Percentiles rank a stretch among this genome's conserved stretches.
Conservation (phyloP, 2,888 invertebrate genomes). For the Spialia ferax region DNA sequence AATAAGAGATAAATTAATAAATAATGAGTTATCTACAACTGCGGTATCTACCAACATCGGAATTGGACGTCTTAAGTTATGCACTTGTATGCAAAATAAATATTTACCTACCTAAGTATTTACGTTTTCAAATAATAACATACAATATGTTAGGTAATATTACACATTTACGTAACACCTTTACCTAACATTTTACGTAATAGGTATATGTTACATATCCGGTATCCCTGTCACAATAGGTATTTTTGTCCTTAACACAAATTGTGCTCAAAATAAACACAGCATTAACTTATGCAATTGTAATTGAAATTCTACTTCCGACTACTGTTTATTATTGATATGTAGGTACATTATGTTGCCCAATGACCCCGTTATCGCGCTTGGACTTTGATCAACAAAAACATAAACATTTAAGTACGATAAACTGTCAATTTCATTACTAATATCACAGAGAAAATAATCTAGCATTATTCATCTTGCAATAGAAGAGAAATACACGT, state of each 20-base stretch:
- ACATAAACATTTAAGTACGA: slow-evolving; percentile 44
- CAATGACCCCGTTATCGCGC: slow-evolving; percentile 54
- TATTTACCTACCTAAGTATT: too few relatives aligned
- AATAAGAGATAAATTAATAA: too few relatives aligned
- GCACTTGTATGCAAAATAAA: too few relatives aligned
- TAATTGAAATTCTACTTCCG: slow-evolving; percentile 48
- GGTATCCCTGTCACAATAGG: slow-evolving; percentile 12
- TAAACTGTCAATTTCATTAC: slow-evolving; percentile 29
- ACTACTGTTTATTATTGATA: slow-evolving; percentile 41
- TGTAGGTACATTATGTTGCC: slow-evolving; percentile 48
- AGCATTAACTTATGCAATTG: slow-evolving; percentile 29
- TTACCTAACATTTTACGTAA: neutral
- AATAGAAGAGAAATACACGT: slow-evolving; percentile 13
- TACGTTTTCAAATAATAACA: too few relatives aligned
- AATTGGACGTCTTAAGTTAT: too few relatives aligned
- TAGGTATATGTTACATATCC: neutral
- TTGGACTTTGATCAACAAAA: slow-evolving; percentile 51
- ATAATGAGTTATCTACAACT: too few relatives aligned
- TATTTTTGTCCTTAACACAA: slow-evolving; percentile 22
- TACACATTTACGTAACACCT: neutral
- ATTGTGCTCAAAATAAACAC: slow-evolving; percentile 12
- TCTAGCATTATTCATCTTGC: slow-evolving; percentile 16
- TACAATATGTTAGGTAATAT: too few relatives aligned
- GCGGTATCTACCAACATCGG: too few relatives aligned
- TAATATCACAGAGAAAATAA: too few relatives aligned